These are phyloP conservation scores for Mastomys natalensis DNA, from an alignment of 2,113 vertebrate genomes.

Conservation along the genomic window DNA sequence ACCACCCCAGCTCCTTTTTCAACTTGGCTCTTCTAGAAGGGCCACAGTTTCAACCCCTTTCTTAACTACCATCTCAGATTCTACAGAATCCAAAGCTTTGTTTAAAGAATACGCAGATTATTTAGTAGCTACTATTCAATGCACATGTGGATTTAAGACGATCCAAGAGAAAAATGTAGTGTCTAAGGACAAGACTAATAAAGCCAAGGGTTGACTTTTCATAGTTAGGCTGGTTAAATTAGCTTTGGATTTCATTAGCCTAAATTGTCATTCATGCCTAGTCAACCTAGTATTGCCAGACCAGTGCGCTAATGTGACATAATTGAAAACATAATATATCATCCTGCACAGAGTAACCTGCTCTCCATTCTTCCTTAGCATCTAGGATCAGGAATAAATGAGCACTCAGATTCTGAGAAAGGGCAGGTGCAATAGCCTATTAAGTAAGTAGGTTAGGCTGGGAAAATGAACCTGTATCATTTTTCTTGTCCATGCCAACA, in stretches of 20 bases:
- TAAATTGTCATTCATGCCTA: background rate
- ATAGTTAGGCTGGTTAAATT: background rate
- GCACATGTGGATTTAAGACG: background rate
- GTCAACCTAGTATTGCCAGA: background rate
- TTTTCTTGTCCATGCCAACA: background rate
- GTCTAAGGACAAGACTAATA: background rate
- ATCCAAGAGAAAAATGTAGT: background rate
- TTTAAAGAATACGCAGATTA: background rate
- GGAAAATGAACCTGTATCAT: background rate
- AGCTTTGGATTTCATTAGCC: background rate
- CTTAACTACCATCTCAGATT: background rate
- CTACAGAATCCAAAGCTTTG: background rate
- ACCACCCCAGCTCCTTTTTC: background rate
- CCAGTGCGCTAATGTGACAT: constrained; percentile 16
- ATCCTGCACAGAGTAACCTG: background rate
- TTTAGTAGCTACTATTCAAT: background rate
- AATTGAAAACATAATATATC: constrained; percentile 15
- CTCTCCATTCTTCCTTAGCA: background rate
- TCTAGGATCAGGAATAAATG: background rate
- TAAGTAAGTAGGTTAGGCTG: background rate
- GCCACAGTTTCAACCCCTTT: background rate
- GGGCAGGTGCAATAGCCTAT: background rate
- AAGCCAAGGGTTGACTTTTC: background rate
- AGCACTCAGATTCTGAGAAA: background rate
- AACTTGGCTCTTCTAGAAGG: background rate